A percentile compares a stretch with the other conserved stretches of the same genome.
phyloP scores from a whole-genome alignment of 2,113 vertebrate species.

The Eleginops maclovinus region DNA sequence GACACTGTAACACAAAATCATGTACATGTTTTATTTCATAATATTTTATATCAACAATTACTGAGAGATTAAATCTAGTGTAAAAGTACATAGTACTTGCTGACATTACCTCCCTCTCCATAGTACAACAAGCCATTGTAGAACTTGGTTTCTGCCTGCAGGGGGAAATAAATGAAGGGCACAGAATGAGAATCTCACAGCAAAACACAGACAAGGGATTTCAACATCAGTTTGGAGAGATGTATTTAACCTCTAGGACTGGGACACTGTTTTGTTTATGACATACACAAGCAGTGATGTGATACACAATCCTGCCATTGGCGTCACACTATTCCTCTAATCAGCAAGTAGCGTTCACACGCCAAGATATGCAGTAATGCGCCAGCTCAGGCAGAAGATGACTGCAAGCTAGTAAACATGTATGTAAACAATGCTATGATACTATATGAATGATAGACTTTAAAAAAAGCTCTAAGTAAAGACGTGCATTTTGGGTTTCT shows the following conservation, averaged over 20 bases:
- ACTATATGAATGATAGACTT: no score
- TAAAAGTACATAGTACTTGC: constrained; percentile 35
- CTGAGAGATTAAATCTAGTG: neutral
- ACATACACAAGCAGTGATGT: neutral
- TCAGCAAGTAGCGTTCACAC: neutral
- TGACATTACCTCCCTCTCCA: constrained; percentile 93
- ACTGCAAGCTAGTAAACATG: neutral
- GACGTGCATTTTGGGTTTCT: no score
- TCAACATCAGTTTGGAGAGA: neutral
- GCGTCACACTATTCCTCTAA: neutral
- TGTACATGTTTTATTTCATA: neutral
- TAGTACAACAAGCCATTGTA: constrained; percentile 98
- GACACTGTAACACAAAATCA: constrained; percentile 83
- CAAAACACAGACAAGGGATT: neutral
- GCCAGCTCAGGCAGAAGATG: neutral
- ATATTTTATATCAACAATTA: neutral
- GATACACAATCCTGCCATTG: neutral
- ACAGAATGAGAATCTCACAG: neutral
- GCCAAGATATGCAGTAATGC: neutral
- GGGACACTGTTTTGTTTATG: neutral
- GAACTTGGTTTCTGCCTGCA: constrained; percentile 97
- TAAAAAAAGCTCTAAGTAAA: no score
- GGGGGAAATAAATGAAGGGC: neutral
- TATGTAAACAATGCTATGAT: neutral
- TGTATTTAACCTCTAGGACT: neutral